Evolutionary conservation across 2,888 invertebrate species (phyloP).

Genomic region (Cactoblastis cactorum): DNA sequence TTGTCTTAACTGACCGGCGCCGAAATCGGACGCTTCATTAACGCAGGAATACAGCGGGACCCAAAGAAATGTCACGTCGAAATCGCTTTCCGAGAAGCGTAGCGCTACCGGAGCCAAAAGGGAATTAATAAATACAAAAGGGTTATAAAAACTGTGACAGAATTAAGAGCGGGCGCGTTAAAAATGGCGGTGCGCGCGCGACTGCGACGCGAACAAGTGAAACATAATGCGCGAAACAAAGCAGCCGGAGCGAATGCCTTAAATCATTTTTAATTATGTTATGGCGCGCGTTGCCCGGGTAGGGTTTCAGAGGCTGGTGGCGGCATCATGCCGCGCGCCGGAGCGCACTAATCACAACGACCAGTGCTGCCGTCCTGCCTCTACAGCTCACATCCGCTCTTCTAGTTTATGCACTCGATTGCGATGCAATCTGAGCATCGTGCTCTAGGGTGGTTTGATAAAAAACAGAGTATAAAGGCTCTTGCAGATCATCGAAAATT

Average conservation of each 20-base stretch:
- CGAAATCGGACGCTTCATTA: slow-evolving; percentile 75
- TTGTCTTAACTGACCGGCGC: slow-evolving; percentile 54
- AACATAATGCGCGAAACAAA: slow-evolving; percentile 80
- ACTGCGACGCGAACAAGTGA: slow-evolving; percentile 75
- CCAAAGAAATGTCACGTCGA: slow-evolving; percentile 74
- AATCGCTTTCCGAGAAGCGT: slow-evolving; percentile 73
- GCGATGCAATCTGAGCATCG: background rate
- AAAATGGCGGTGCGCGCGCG: slow-evolving; percentile 61
- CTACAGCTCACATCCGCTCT: slow-evolving; percentile 16
- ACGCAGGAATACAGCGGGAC: slow-evolving; percentile 62
- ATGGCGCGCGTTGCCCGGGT: slow-evolving; percentile 56
- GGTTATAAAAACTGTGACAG: slow-evolving; percentile 78
- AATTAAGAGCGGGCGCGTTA: slow-evolving; percentile 75
- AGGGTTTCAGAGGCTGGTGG: slow-evolving; percentile 49
- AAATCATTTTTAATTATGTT: slow-evolving; percentile 81
- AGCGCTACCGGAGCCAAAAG: slow-evolving; percentile 75
- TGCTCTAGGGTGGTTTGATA: background rate
- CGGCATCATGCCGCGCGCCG: slow-evolving; percentile 27
- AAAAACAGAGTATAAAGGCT: background rate
- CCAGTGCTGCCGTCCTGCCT: slow-evolving; percentile 34
- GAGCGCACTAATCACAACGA: slow-evolving; percentile 27
- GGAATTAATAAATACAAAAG: slow-evolving; percentile 77
- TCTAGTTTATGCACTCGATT: background rate
- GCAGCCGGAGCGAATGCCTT: slow-evolving; percentile 79
- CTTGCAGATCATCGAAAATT: background rate